Evolutionary conservation across 2,797 vertebrate genomes (phyloP).

Genomic region (Ispidina lecontei): DNA sequence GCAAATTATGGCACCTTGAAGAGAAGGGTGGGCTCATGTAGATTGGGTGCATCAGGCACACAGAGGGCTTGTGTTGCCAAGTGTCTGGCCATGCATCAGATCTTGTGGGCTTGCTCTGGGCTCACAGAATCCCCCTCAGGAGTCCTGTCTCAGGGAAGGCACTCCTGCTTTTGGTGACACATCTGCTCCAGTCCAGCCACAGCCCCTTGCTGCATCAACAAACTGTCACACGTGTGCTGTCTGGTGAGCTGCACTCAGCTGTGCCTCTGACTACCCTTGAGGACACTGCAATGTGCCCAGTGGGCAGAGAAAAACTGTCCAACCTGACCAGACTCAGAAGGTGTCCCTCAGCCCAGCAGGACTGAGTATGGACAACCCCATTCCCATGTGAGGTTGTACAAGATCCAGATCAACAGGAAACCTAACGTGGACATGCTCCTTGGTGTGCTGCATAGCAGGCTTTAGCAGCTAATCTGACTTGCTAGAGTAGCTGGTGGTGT

Average conservation of each 20-base stretch:
- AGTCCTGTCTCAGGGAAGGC: not conserved
- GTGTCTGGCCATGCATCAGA: accelerated
- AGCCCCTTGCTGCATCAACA: not conserved
- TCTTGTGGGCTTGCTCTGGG: not conserved
- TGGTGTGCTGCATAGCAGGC: not conserved
- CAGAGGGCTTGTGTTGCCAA: accelerated
- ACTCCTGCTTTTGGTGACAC: not conserved
- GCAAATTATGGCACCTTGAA: not conserved
- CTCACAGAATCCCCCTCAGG: not conserved
- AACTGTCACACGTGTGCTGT: accelerated
- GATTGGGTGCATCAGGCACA: accelerated
- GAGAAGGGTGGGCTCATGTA: not conserved
- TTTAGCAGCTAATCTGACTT: not conserved
- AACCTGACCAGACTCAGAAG: not conserved
- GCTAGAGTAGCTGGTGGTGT: not conserved
- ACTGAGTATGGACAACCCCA: not conserved
- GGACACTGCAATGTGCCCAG: not conserved
- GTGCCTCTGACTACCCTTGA: not conserved
- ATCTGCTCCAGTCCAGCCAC: not conserved
- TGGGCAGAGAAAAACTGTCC: not conserved
- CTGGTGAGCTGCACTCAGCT: not conserved
- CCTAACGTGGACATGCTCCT: not conserved
- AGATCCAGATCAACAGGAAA: not conserved
- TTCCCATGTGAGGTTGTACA: not conserved
- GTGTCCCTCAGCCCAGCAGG: not conserved